These are phyloP conservation scores for Varanus salvator DNA, from an alignment of 2,113 vertebrate genomes.

Conservation along the genomic window DNA sequence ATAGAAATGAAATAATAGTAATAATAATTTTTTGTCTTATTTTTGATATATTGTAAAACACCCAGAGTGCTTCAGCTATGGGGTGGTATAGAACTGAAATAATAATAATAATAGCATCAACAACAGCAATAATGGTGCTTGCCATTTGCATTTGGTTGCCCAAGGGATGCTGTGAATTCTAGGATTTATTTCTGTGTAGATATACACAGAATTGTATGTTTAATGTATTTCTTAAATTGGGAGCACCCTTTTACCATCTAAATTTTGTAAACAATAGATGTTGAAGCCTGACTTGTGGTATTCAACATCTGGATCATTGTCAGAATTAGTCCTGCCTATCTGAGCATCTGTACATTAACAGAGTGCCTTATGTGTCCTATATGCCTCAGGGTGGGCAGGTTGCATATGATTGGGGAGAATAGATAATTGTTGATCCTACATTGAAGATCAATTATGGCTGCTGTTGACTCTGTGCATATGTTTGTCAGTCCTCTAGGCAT, in stretches of 20 bases:
- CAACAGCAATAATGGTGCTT: not conserved
- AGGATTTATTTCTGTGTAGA: too few relatives aligned
- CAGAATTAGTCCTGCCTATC: not conserved
- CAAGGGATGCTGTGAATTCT: too few relatives aligned
- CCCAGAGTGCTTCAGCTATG: too few relatives aligned
- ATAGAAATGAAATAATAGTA: too few relatives aligned
- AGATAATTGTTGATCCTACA: not conserved
- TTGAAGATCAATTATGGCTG: not conserved
- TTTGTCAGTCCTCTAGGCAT: conserved; percentile 84
- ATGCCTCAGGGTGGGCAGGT: too few relatives aligned
- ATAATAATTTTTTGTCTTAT: too few relatives aligned
- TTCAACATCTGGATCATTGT: not conserved
- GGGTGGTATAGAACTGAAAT: too few relatives aligned
- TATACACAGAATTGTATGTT: too few relatives aligned
- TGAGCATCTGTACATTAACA: not conserved
- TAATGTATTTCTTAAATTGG: not conserved
- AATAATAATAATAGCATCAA: too few relatives aligned
- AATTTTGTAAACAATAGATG: not conserved
- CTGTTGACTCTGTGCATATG: not conserved
- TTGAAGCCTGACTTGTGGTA: not conserved
- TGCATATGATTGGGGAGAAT: not conserved
- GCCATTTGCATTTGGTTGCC: not conserved
- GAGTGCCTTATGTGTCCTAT: not conserved
- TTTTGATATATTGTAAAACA: too few relatives aligned
- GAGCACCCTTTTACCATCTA: not conserved